Base-by-base conservation (phyloP, 2,888 invertebrate species). In the Macaria notata region DNA sequence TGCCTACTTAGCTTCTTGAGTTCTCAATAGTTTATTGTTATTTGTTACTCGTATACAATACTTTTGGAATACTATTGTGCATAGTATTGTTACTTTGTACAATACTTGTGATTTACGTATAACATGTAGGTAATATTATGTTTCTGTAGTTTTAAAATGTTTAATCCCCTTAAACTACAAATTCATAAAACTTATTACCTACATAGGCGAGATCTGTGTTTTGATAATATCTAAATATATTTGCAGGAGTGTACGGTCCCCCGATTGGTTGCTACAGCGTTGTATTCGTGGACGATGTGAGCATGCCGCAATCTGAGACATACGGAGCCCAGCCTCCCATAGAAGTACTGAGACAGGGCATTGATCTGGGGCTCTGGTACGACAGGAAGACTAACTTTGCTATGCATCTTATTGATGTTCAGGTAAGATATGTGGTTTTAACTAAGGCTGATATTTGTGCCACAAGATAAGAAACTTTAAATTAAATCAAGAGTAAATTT, bases 251-350 rank as follows among this genome's bases (percentile, higher is more conserved):
- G 9, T 99, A 93, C 78, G 98, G 98, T 0, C 98, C 98, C 0
- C 98, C 98, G 0, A 93, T 98, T 49, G 97, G 97, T 4, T 98
- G 97, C 79, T 94, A 95, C 72, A 94, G 95, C 83, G 95, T 98
- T 9, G 94, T 98, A 47, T 98, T 98, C 80, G 97, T 99, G 39
- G 99, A 99, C 76, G 98, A 99, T 80, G 94, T 99, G n/a, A 98
- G 97, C 72, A 97, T 98, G 97, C 98, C 98, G 0, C 91, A 96
- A 70, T 94, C 96, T 54, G 97, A 98, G 84, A 93, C 94, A 2
- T 98, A 97, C 75, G 98, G 98, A 0, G 98, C 98, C 0, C 98
- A 98, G 81, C 98, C 98, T 0, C 97, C 98, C 0, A 97, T 99
- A 55, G 98, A 99, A 81, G 90, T 99, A 44, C 83, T 99, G 31